Conservation (phyloP, 2,888 invertebrate species). For the Campaea margaritaria region DNA sequence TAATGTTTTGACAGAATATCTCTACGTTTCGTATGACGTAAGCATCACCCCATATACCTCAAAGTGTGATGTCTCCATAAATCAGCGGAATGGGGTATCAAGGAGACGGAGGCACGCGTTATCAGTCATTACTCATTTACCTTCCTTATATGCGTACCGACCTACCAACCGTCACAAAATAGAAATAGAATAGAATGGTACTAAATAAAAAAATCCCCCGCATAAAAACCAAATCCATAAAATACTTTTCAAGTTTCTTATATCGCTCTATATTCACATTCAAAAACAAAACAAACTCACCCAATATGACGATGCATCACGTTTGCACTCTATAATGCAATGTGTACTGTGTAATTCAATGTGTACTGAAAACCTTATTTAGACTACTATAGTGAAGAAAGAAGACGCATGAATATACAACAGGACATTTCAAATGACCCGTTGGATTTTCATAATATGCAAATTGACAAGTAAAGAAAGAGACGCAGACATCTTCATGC, state of each 20-base stretch:
- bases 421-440: conserved; percentile 1
- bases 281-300: no score
- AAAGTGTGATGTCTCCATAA: conserved; percentile 50
- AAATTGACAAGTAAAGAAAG: conserved; percentile 16
- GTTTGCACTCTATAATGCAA: no score
- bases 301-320: no score
- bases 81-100: conserved; percentile 64
- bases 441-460: conserved; percentile 21
- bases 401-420: not conserved
- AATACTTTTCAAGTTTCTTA: no score
- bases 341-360: no score
- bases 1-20: not conserved
- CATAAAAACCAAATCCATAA: no score
- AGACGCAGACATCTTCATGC: conserved; percentile 10
- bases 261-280: no score
- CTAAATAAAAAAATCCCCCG: no score
- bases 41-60: conserved; percentile 17
- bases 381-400: not conserved
- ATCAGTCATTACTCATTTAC: conserved; percentile 61
- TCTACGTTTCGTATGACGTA: not conserved
- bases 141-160: not conserved
- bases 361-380: no score
- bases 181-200: not conserved
- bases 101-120: conserved; percentile 54
- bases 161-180: not conserved